Evolutionary conservation across 2,888 invertebrate species (phyloP).

Genomic region (Fragum whitleyi): DNA sequence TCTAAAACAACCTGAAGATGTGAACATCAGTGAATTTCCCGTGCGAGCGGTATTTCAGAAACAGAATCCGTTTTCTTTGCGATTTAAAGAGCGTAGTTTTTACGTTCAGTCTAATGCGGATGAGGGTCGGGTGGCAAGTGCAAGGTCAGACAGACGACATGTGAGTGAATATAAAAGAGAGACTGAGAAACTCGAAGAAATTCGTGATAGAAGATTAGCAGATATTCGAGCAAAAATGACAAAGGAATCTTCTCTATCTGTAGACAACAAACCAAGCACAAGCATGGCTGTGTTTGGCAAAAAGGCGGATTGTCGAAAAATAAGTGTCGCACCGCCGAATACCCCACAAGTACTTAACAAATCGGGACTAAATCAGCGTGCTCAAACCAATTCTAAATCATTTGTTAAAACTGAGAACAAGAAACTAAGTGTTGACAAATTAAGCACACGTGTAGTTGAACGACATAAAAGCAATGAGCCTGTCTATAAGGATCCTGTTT

Average conservation of each 20-base stretch:
- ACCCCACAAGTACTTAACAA: conserved; percentile 23
- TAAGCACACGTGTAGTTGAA: conserved; percentile 28
- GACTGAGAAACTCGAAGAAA: conserved; percentile 12
- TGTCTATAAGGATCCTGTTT: conserved; percentile 41
- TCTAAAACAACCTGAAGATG: background rate
- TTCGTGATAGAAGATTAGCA: conserved; percentile 9
- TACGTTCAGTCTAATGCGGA: conserved; percentile 26
- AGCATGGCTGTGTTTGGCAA: conserved; percentile 55
- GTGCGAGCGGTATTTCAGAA: conserved; percentile 27
- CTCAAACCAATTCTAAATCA: conserved; percentile 8
- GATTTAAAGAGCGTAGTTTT: conserved; percentile 58
- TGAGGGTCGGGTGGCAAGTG: background rate
- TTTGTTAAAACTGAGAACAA: background rate
- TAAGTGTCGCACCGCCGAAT: conserved; percentile 33
- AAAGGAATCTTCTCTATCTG: background rate
- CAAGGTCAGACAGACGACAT: background rate
- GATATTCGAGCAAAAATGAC: conserved; percentile 27
- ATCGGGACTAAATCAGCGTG: background rate
- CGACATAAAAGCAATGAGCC: conserved; percentile 29
- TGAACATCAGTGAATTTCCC: conserved; percentile 27
- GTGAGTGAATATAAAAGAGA: conserved; percentile 1
- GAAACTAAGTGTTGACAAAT: background rate
- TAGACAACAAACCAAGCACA: background rate
- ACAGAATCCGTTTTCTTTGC: conserved; percentile 50
- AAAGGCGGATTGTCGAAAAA: conserved; percentile 26